Percentiles rank a stretch among this genome's conserved stretches.
Evolutionary conservation across 2,113 vertebrate genomes (phyloP).

Genomic region (Isurus oxyrinchus): DNA sequence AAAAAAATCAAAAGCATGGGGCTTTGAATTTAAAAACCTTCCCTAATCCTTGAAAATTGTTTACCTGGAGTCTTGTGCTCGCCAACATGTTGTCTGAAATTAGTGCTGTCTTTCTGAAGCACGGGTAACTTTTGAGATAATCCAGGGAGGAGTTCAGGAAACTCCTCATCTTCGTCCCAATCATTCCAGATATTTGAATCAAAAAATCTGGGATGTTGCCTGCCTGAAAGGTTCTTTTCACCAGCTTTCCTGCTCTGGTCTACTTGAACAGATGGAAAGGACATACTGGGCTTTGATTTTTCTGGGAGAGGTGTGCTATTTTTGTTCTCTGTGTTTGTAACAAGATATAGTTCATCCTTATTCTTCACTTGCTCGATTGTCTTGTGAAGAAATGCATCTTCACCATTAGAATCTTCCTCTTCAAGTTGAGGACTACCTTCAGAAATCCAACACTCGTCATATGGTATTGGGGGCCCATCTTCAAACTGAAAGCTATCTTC

Average conservation of each 20-base stretch:
- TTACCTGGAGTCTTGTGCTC: constrained; percentile 66
- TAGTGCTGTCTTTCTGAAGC: constrained; percentile 17
- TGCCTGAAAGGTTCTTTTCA: constrained; percentile 34
- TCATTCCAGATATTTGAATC: constrained; percentile 69
- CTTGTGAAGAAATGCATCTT: background rate
- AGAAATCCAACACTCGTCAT: constrained; percentile 54
- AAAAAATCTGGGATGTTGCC: constrained; percentile 53
- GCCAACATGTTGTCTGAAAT: constrained; percentile 13
- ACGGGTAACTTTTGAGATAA: constrained; percentile 52
- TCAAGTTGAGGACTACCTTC: background rate
- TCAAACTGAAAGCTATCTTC: constrained; percentile 50
- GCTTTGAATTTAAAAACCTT: background rate
- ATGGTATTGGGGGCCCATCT: constrained; percentile 56
- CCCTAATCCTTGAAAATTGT: background rate
- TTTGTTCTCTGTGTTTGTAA: background rate
- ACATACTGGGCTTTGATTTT: constrained; percentile 10
- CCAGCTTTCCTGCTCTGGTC: background rate
- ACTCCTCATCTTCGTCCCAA: constrained; percentile 60
- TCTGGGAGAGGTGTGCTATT: constrained; percentile 47
- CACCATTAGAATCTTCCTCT: constrained; percentile 42
- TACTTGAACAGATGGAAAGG: constrained; percentile 36
- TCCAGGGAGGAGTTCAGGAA: constrained; percentile 51
- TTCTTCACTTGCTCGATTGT: background rate
- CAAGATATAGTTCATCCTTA: constrained; percentile 6
- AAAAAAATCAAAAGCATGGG: background rate